These are phyloP conservation scores for Neoscelio sp. DNA, from an alignment of 2,888 invertebrate genomes.

Conservation along the genomic window DNA sequence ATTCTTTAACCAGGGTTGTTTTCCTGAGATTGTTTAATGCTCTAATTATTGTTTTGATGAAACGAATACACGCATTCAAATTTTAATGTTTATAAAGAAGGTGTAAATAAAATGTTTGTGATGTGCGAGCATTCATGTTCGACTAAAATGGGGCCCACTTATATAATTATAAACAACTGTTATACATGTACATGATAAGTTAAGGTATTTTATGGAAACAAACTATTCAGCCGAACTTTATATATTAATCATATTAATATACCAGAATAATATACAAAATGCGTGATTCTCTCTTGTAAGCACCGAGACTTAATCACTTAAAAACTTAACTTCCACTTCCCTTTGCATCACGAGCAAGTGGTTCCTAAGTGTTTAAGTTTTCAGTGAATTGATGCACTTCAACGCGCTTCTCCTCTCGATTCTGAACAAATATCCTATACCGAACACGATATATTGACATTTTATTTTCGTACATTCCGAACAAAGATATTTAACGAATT, in stretches of 20 bases:
- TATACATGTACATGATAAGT: constrained; percentile 46
- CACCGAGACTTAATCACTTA: constrained; percentile 14
- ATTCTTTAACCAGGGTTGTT: too few relatives aligned
- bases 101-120: constrained; percentile 62
- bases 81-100: too few relatives aligned
- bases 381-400: constrained; percentile 27
- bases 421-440: constrained; percentile 2
- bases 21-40: too few relatives aligned
- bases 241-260: constrained; percentile 18
- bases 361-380: constrained; percentile 22
- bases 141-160: constrained; percentile 80
- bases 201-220: constrained; percentile 22
- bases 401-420: constrained; percentile 32
- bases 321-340: neutral
- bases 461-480: constrained; percentile 8
- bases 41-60: too few relatives aligned
- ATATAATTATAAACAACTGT: constrained; percentile 73
- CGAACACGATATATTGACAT: neutral
- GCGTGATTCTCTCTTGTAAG: constrained; percentile 12
- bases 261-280: constrained; percentile 10
- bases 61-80: too few relatives aligned
- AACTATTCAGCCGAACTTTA: constrained; percentile 26
- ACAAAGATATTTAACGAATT: neutral
- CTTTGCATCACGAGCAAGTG: constrained; percentile 5
- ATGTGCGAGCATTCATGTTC: constrained; percentile 73